phyloP scores from a whole-genome alignment of 2,888 invertebrate species.

The Oeneis ivallda region DNA sequence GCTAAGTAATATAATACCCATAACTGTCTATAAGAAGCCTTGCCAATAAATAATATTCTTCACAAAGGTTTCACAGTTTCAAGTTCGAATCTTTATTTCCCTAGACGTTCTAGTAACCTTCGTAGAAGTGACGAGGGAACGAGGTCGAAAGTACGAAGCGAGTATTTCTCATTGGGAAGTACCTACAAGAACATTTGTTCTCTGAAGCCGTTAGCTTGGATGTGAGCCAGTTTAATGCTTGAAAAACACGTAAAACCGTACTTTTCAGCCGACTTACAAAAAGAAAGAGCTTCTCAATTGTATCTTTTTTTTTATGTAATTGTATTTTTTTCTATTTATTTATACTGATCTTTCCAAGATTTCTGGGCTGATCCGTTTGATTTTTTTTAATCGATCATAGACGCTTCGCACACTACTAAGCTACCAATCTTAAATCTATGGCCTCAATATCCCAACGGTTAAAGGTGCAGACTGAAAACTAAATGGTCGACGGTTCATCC shows the following conservation, averaged over 20 bases:
- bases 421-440: no score
- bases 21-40: background rate
- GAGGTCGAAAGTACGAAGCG: conserved; percentile 13
- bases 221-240: conserved; percentile 24
- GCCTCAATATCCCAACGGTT: no score
- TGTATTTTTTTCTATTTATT: no score
- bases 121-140: background rate
- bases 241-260: conserved; percentile 13
- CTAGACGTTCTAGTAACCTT: conserved; percentile 14
- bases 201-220: conserved; percentile 20
- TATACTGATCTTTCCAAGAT: no score
- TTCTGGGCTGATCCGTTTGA: no score
- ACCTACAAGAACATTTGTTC: conserved; percentile 3
- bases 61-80: background rate
- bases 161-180: conserved; percentile 9
- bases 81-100: conserved; percentile 19
- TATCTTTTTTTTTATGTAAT: no score
- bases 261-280: background rate
- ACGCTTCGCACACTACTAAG: no score
- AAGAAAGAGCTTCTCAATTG: no score
- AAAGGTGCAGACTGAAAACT: no score
- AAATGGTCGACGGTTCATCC: no score
- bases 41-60: background rate
- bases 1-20: no score
- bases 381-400: no score